Conservation (phyloP, 2,113 vertebrate genomes). For the Anas platyrhynchos region DNA sequence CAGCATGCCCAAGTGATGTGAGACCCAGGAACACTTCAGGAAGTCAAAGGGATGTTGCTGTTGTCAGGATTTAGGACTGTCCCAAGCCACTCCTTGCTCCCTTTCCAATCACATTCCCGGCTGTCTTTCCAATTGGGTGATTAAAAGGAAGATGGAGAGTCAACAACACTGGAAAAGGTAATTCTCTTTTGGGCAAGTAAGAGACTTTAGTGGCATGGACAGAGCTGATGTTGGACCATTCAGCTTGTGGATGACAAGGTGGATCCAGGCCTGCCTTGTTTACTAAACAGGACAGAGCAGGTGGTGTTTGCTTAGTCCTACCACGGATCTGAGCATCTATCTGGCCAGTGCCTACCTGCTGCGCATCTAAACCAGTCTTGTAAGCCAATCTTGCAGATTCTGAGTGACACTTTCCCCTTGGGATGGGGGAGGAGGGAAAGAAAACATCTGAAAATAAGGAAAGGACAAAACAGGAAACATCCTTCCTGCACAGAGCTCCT, state of each 20-base stretch:
- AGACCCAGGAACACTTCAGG: neutral
- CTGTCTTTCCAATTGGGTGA: neutral
- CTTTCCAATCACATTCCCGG: too few relatives aligned
- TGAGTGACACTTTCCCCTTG: neutral
- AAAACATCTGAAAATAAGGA: neutral
- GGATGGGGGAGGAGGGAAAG: neutral
- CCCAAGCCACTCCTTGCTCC: neutral
- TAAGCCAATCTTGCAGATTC: neutral
- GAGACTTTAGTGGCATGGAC: neutral
- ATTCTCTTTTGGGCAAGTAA: neutral
- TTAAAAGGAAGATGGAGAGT: neutral
- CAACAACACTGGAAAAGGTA: neutral
- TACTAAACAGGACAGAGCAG: neutral
- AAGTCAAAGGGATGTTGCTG: neutral
- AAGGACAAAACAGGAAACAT: neutral
- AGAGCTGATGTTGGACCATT: neutral
- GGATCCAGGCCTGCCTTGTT: neutral
- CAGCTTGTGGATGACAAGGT: neutral
- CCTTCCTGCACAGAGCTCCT: neutral
- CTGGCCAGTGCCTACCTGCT: neutral
- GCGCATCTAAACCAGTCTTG: neutral
- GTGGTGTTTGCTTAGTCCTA: neutral
- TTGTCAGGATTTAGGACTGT: neutral
- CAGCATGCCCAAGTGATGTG: neutral
- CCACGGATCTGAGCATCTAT: neutral